Percentiles rank a stretch among this genome's conserved stretches.
Evolutionary conservation across 2,797 vertebrate species (phyloP).

Genomic region (Phrynocephalus guinanensis): DNA sequence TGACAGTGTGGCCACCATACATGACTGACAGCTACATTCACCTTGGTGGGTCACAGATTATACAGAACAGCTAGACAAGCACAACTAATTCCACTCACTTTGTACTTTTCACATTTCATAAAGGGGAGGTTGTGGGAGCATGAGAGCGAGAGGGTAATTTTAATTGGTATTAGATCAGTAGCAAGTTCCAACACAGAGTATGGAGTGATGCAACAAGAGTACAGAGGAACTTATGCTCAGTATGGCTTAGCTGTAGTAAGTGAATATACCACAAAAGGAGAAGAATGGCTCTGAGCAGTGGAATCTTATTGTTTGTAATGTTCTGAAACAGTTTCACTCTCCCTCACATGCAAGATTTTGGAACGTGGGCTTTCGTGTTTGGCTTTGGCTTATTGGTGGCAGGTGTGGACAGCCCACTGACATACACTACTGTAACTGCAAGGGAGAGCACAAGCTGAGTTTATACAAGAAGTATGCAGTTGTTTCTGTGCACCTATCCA

Average conservation of each 20-base stretch:
- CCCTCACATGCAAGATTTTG: constrained; percentile 14
- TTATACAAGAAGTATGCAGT: neutral
- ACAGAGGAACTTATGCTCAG: fast-evolving
- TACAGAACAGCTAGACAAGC: neutral
- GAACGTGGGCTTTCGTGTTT: neutral
- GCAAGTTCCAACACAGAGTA: neutral
- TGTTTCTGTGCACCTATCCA: neutral
- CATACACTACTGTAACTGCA: neutral
- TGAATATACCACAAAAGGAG: neutral
- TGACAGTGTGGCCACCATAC: neutral
- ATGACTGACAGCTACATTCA: neutral
- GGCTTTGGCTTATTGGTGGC: neutral
- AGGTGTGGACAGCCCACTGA: neutral
- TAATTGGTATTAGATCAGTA: neutral
- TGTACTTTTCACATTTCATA: neutral
- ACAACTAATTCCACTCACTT: fast-evolving
- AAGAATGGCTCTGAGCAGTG: neutral
- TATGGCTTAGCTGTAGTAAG: fast-evolving
- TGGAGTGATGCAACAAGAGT: neutral
- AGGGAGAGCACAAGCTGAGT: neutral
- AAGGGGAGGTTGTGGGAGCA: neutral
- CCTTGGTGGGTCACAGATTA: neutral
- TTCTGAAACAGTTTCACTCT: neutral
- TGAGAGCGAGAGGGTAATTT: no score
- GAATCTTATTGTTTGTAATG: neutral